Base-by-base conservation (phyloP, 2,797 vertebrate genomes). In the Clarias pachynema region DNA sequence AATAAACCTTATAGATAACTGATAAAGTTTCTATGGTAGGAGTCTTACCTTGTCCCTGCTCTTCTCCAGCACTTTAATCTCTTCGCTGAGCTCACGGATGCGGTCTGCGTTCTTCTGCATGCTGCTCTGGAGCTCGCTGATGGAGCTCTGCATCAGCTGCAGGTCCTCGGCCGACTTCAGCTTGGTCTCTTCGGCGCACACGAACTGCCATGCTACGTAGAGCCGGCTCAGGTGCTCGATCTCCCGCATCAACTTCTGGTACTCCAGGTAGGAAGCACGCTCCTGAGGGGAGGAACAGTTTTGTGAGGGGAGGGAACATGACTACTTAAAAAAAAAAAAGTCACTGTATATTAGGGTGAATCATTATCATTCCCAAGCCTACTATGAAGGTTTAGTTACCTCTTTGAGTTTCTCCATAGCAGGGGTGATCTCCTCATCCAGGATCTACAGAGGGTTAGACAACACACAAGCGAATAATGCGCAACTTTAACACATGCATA, bases 371-470 rank as follows among this genome's bases (percentile, higher is more conserved):
- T 29, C 18, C 4, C 66, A 15, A 53, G n/a, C 8, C 10, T 4
- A 5, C 2, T 31, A 1, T 3, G 3, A 49, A 49, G 3, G 10
- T 29, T 29, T 4, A 24, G 20, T 44, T 92, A 99, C 98, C 96
- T 99, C 95, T 93, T 96, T 98, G 82, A 99, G 92, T 91, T 98
- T 98, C 70, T 96, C 92, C 94, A 99, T 96, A 2, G 96, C 96
- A 90, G 98, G 98, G 83, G 95, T 96, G 89, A 99, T 99, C 91
- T 99, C 97, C 87, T 99, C 98, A 88, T 96, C 90, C 89, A 99
- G 92, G 91, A 98, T 93, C 98, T 99, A 89, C 87, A 93, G 92
- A 63, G 91, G 91, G 34, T 92, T 70, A 91, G 34, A 79, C 24
- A 83, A 81, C 12, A 85, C 9, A 29, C 8, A 44, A 49, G 26